Evolutionary conservation across 2,888 invertebrate species (phyloP).

Genomic region (Adelphocoris suturalis): DNA sequence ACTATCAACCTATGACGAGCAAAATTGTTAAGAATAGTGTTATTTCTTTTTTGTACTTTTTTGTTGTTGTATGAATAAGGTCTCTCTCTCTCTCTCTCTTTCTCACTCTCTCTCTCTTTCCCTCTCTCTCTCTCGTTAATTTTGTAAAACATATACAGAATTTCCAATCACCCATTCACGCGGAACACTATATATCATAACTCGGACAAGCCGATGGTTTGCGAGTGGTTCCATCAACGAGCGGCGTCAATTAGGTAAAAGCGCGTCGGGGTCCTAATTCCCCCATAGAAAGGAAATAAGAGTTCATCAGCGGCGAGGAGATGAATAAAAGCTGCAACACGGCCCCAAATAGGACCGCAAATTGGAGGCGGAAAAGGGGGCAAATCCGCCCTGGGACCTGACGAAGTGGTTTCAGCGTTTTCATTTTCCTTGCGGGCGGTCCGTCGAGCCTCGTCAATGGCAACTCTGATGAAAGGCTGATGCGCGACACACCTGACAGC

Average conservation of each 20-base stretch:
- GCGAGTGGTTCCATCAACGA: not conserved
- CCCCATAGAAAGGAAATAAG: not conserved
- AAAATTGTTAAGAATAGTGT: too few species aligned
- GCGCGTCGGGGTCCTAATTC: not conserved
- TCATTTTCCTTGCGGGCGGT: conserved; percentile 27
- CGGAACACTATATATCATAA: too few species aligned
- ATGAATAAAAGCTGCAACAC: conserved; percentile 18
- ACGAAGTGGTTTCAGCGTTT: conserved; percentile 37
- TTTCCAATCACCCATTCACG: too few species aligned
- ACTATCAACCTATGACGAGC: too few species aligned
- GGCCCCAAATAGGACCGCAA: conserved; percentile 1
- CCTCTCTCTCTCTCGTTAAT: too few species aligned
- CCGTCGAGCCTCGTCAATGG: conserved; percentile 35
- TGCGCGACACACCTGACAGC: conserved; percentile 12
- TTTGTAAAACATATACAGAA: too few species aligned
- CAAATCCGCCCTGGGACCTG: conserved; percentile 13
- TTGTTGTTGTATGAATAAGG: too few species aligned
- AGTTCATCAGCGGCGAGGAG: not conserved
- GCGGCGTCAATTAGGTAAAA: not conserved
- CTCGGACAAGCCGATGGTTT: too few species aligned
- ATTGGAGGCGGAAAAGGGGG: conserved; percentile 26
- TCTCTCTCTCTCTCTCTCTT: too few species aligned
- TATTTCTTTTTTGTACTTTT: too few species aligned
- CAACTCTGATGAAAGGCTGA: conserved; percentile 24
- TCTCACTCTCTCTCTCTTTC: too few species aligned